Conservation (phyloP, 2,888 invertebrate genomes). For the Calliphora vomitoria region DNA sequence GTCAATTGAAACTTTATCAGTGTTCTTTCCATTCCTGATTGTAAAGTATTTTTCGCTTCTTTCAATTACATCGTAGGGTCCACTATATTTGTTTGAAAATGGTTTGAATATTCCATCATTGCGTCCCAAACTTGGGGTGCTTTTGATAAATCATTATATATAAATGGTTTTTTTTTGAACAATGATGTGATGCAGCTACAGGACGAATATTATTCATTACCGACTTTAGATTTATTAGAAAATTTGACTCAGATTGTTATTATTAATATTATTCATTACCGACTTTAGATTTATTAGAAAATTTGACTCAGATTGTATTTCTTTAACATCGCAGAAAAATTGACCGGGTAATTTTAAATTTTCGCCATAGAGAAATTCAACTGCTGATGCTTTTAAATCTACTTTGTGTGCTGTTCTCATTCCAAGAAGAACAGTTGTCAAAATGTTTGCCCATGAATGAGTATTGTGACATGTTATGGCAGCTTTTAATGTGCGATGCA, state of each 20-base stretch:
- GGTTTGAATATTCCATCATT: conserved; percentile 32
- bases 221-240: not conserved
- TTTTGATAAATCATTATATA: not conserved
- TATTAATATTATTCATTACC: not conserved
- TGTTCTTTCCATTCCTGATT: not conserved
- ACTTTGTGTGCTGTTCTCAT: not conserved
- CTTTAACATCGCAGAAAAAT: not conserved
- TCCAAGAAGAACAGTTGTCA: not conserved
- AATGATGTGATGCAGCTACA: not conserved
- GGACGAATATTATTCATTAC: conserved; percentile 6
- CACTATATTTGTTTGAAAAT: conserved; percentile 1
- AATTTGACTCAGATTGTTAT: not conserved
- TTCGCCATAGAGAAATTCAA: not conserved
- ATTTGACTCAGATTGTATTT: not conserved
- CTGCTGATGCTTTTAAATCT: no score
- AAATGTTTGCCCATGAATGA: not conserved
- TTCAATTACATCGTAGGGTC: not conserved
- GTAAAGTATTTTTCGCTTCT: conserved; percentile 12
- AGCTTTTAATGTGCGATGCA: not conserved
- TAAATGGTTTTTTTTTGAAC: conserved; percentile 7
- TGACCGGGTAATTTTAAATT: not conserved
- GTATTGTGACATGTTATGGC: not conserved
- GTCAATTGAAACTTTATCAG: conserved; percentile 12
- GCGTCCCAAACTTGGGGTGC: not conserved
- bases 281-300: not conserved